Base-by-base conservation (phyloP, 2,797 vertebrate species). In the Pempheris klunzingeri region DNA sequence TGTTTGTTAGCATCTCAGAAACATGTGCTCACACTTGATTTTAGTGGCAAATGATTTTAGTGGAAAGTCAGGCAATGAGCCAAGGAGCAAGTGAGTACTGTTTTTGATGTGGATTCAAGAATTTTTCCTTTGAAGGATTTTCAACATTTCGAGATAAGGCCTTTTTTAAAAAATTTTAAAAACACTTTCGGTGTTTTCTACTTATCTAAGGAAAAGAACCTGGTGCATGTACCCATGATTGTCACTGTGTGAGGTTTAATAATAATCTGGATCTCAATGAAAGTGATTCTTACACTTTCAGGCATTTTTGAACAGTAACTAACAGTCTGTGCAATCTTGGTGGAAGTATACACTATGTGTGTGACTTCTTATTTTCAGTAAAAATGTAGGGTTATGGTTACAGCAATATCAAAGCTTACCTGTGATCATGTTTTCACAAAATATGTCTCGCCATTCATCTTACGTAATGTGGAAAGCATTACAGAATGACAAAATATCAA, bases 131-230 rank as follows among this genome's bases (percentile, higher is more conserved):
- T 0, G 7, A 57, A 34, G 18, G 17, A 34, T 49, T 47, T 67
- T 65, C 36, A 30, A 41, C 50, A 46, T 34, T 72, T 76, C 55
- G 46, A 69, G 58, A 83, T 69, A 57, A 72, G 39, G 2, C 4
- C 8, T 10, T 8, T 24, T 5, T 46, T 63, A 13, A 3, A 41
- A 60, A 0, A 1, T 41, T 60, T 55, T 49, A n/a, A n/a, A n/a
- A n/a, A n/a, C n/a, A n/a, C n/a, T n/a, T n/a, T n/a, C 39, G n/a
- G 26, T 18, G 0, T 64, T 60, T 55, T 65, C 22, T 55, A 57
- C 32, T 9, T n/a, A 14, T 32, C 32, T 39, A 34, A 47, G n/a
- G 7, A 54, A 66, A 52, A 32, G 0, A 17, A 52, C 12, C 47
- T 46, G 43, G 34, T 14, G 39, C 50, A 30, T 26, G 15, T 8